A percentile compares a stretch with the other conserved stretches of the same genome.
Evolutionary conservation across 1,140 invertebrate genomes (phyloP).

Genomic region (Portunus trituberculatus): DNA sequence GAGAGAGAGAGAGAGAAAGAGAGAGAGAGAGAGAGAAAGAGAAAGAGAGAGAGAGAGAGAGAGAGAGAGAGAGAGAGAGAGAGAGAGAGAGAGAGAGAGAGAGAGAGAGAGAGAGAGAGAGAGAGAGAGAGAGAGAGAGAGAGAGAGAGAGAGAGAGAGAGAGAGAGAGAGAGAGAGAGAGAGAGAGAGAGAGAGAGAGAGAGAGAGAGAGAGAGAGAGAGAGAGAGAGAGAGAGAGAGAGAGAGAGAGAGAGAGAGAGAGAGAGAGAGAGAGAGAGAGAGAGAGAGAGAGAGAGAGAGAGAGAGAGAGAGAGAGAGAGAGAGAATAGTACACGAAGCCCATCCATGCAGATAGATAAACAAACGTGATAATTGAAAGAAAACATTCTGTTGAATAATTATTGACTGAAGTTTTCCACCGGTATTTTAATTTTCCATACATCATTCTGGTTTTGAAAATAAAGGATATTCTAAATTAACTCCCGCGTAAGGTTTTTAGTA

Average conservation of each 20-base stretch:
- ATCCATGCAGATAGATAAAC: too few relatives aligned
- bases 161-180: not conserved
- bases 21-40: conserved; percentile 14
- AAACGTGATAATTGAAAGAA: too few relatives aligned
- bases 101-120: not conserved
- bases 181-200: not conserved
- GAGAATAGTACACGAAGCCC: too few relatives aligned
- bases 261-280: not conserved
- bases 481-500: too few relatives aligned
- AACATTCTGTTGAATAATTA: too few relatives aligned
- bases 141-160: not conserved
- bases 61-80: not conserved
- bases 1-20: not conserved
- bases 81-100: not conserved
- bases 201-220: conserved; percentile 5
- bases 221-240: not conserved
- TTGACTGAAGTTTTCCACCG: too few relatives aligned
- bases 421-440: too few relatives aligned
- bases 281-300: not conserved
- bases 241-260: not conserved
- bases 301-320: not conserved
- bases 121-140: conserved; percentile 28
- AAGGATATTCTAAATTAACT: too few relatives aligned
- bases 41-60: not conserved
- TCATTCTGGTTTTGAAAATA: too few relatives aligned